Percentiles rank a stretch among this genome's conserved stretches.
Conservation (phyloP, 2,797 vertebrate genomes). For the Lerista edwardsae region DNA sequence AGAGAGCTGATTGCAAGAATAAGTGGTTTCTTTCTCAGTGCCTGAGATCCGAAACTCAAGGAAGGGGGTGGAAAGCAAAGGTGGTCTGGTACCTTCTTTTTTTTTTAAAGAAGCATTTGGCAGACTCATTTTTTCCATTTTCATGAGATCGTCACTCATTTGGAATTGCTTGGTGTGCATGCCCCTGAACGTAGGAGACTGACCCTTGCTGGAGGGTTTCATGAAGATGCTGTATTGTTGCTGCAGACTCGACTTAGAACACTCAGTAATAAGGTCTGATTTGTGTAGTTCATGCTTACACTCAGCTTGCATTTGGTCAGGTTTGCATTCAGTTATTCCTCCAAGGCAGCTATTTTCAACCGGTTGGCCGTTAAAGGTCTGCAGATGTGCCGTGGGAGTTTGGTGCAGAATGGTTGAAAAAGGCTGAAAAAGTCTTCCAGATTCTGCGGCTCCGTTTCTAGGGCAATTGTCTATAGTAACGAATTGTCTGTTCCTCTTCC, state of each 20-base stretch:
- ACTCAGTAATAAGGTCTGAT: neutral
- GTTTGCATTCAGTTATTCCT: neutral
- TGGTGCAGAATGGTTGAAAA: too few relatives aligned
- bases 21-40: neutral
- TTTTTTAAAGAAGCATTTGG: neutral
- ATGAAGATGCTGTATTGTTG: neutral
- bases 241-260: neutral
- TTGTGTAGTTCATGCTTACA: too few relatives aligned
- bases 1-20: constrained; percentile 1
- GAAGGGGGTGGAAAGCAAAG: neutral
- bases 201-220: too few relatives aligned
- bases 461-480: too few relatives aligned
- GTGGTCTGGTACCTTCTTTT: neutral
- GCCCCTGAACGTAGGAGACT: neutral
- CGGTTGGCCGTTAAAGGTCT: too few relatives aligned
- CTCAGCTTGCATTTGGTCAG: neutral
- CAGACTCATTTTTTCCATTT: too few relatives aligned
- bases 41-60: neutral
- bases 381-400: too few relatives aligned
- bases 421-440: too few relatives aligned
- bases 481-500: too few relatives aligned
- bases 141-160: neutral
- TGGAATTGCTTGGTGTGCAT: neutral
- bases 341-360: too few relatives aligned
- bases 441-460: too few relatives aligned